Evolutionary conservation across 2,888 invertebrate species (phyloP), one percentile per base, ranked within the genome.

Genomic region (Cerceris rybyensis): DNA sequence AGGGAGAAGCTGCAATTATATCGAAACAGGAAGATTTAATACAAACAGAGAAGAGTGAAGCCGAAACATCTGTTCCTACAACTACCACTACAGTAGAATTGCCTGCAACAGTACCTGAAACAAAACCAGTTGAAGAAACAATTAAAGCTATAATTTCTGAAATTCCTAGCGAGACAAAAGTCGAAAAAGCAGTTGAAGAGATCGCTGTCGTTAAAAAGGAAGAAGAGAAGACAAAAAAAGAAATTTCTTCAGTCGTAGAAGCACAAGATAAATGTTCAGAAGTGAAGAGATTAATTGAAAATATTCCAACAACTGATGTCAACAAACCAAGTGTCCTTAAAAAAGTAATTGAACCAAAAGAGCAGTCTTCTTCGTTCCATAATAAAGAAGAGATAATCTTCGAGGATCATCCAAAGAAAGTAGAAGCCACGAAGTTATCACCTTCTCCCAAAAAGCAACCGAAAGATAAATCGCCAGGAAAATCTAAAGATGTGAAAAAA

Each of bases 341-440:
- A 11, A 0, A 11, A 50, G n/a, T n/a, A 11, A 5, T 50, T n/a
- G 13, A 50, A 50, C 6, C n/a, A 7, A 50, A 50, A 50, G n/a
- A 50, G n/a, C 50, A 50, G n/a, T n/a, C n/a, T 50, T 11, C 50
- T 6, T 46, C 46, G n/a, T 50, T n/a, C n/a, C 1, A n/a, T 5
- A n/a, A 50, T n/a, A 50, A 50, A 17, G 77, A 78, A 41, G 66
- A 80, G 39, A 76, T 68, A n/a, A 43, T 59, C n/a, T 74, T 63
- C 55, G 41, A 79, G 16, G 67, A 65, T 16, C 55, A 68, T 41
- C 28, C 11, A 43, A 39, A 70, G 16, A 28, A 13, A 17, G n/a
- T 46, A 59, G 59, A 59, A 63, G 66, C 50, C 8, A 2, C 7
- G 17, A 70, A 61, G 8, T 41, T 11, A 43, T 54, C 4, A 17